Percentiles rank a stretch among this genome's conserved stretches.
Conservation (phyloP, 1,140 invertebrate species). For the Drosophila nikananu region DNA sequence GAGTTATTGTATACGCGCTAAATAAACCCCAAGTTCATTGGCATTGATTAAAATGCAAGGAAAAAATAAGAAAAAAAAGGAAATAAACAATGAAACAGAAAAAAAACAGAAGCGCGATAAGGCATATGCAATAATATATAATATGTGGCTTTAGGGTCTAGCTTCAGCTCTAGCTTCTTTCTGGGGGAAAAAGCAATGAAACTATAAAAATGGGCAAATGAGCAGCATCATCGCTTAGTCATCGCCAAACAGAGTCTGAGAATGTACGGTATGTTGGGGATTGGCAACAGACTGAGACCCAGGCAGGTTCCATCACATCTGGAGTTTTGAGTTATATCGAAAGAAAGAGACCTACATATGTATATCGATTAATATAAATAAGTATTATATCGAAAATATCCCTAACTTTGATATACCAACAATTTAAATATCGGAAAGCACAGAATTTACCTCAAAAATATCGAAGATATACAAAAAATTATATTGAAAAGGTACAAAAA, state of each 20-base stretch:
- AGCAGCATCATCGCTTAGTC: slow-evolving; percentile 5
- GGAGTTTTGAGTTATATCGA: not conserved
- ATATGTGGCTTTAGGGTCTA: not conserved
- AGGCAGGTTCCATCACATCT: too few relatives aligned
- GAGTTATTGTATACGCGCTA: slow-evolving; percentile 40
- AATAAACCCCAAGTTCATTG: slow-evolving; percentile 76
- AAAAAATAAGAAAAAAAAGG: slow-evolving; percentile 34
- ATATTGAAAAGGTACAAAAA: too few relatives aligned
- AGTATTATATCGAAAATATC: not conserved
- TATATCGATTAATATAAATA: not conserved
- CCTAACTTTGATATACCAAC: not conserved
- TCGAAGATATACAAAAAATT: too few relatives aligned
- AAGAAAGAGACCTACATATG: not conserved
- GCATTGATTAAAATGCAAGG: slow-evolving; percentile 69
- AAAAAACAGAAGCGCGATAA: slow-evolving; percentile 1
- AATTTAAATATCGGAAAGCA: not conserved
- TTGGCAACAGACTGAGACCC: not conserved
- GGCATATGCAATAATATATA: not conserved
- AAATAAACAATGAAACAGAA: slow-evolving; percentile 24
- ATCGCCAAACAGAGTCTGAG: not conserved
- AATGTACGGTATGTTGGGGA: not conserved
- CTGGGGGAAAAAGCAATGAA: not conserved
- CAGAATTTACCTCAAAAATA: too few relatives aligned
- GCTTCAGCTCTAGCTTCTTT: slow-evolving; percentile 2
- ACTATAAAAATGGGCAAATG: not conserved